Percentiles rank a stretch among this genome's conserved stretches.
phyloP scores from a whole-genome alignment of 1,140 invertebrate genomes.

The Popillia japonica region DNA sequence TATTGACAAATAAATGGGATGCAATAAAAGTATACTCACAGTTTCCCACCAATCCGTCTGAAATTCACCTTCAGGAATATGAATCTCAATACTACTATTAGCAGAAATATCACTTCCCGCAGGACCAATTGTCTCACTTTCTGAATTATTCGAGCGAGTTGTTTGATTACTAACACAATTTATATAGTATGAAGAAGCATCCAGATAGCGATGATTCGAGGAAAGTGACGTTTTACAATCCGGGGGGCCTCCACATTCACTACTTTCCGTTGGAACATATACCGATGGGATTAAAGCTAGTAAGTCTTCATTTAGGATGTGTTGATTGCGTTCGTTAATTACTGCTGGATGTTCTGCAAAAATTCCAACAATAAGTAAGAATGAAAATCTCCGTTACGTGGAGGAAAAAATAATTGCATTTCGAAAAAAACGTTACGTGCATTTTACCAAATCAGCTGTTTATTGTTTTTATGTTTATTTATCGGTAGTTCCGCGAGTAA shows the following conservation, averaged over 20 bases:
- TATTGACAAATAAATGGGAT: not conserved
- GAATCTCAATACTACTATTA: not conserved
- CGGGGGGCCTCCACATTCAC: not conserved
- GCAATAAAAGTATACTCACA: not conserved
- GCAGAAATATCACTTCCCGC: not conserved
- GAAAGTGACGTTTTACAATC: not conserved
- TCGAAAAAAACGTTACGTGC: not conserved
- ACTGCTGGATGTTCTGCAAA: not conserved
- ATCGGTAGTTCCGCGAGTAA: not conserved
- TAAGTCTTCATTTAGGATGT: conserved; percentile 8
- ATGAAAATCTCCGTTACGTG: not conserved
- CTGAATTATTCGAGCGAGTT: not conserved
- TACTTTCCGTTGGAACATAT: not conserved
- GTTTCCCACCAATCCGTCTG: not conserved
- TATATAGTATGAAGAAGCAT: not conserved
- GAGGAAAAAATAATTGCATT: not conserved
- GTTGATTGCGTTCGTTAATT: not conserved
- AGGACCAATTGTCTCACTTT: not conserved
- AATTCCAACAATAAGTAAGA: not conserved
- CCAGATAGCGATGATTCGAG: not conserved
- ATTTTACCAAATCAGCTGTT: conserved; percentile 18
- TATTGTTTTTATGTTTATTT: conserved; percentile 11
- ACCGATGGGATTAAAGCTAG: not conserved
- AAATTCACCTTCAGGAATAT: not conserved
- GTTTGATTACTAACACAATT: not conserved